Evolutionary conservation across 2,888 invertebrate species (phyloP), one percentile per base, ranked within the genome.

Genomic region (Dicranocentrus wangi): DNA sequence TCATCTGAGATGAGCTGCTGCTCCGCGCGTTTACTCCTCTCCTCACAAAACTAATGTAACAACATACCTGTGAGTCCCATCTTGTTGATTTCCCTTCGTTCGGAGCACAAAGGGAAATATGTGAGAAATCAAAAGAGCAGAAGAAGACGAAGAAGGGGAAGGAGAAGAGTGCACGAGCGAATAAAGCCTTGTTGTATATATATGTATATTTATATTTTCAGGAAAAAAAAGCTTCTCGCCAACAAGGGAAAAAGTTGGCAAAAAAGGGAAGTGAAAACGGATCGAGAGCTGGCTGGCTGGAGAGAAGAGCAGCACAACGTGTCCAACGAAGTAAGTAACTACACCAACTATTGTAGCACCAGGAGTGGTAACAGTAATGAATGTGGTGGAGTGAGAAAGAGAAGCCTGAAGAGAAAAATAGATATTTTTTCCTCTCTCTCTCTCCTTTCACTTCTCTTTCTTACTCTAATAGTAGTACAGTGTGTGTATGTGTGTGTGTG

Each of bases 331-430:
- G 55, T 55, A 55, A 55, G 55, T 55, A 55, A 55, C 55, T 23
- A 8, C 8, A 8, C 23, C 21, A 55, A 55, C 13, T 23, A 55
- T 55, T 47, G 55, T 1, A 55, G 25, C 19, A 55, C 15, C 1
- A 25, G 55, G n/a, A 13, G 47, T 27, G 27, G 21, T 28, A 23
- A n/a, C 23, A 66, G 53, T 27, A 72, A 70, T 51, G 63, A 58
- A 68, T 58, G 58, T 55, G 55, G 55, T 55, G 21, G 68, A 65
- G 25, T 1, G 28, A 28, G 61, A 3, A 55, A 43, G 66, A 72
- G 72, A 75, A 79, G 79, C 75, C 76, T 60, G 75, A 71, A 80
- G 58, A 76, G 61, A 66, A 61, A 21, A 21, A 21, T 5, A 32
- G 43, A n/a, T n/a, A 72, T 23, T 72, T 42, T 73, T 73, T 51